Evolutionary conservation across 2,797 vertebrate genomes (phyloP), one percentile per base, ranked within the genome.

Genomic region (Champsocephalus gunnari): DNA sequence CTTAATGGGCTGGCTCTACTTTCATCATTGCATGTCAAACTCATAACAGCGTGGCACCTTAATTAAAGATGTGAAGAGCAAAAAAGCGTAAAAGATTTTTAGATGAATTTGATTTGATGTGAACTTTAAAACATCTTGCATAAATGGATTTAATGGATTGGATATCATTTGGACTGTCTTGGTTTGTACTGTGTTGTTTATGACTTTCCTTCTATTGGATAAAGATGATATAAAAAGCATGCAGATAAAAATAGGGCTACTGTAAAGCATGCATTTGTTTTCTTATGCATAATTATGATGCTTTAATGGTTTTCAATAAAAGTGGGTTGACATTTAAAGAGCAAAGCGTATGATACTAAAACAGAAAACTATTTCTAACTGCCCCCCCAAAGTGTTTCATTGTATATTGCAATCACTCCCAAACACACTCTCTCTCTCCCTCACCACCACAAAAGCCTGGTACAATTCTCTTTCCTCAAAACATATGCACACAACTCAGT

Each of bases 401-500:
- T 45, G 7, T 50, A 28, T 74, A 45, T 17, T 71, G 66, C 61
- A 77, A 49, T 65, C 58, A 64, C 57, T 9, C 59, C 21, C 65
- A 51, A n/a, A 71, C 63, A 48, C 43, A 24, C 49, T 3, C 43
- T 49, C 56, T 73, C 63, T 70, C 62, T 59, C 57, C 44, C 51
- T 54, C 34, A 60, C 70, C 54, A 73, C 86, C 74, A 86, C 61
- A 88, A 80, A 87, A 88, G 79, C 71, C 73, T 62, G 12, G 6
- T 11, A 34, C 63, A 76, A 67, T 51, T 72, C 56, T 58, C 43
- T 64, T 71, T 65, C 84, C 85, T 87, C 77, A 88, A 89, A 91
- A 91, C 88, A 91, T 67, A 89, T 89, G 73, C 83, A 81, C 81
- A 62, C 75, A 79, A 89, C 86, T 87, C 79, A 70, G 82, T 88